Conservation (phyloP, 2,113 vertebrate genomes). For the Spea bombifrons region DNA sequence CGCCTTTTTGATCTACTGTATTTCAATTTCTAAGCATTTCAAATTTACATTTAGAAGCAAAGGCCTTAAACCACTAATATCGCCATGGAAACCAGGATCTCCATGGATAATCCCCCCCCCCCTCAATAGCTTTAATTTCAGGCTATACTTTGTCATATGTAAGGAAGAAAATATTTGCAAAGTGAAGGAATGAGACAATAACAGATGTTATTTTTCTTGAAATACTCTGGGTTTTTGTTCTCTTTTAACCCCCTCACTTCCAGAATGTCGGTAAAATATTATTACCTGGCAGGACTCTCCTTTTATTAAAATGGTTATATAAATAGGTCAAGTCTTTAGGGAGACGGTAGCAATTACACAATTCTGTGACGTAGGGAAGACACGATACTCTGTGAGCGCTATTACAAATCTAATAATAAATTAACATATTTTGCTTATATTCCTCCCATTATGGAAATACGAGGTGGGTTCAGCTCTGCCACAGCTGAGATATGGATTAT, state of each 20-base stretch:
- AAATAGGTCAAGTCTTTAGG: slow-evolving; percentile 34
- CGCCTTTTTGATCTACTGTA: slow-evolving; percentile 41
- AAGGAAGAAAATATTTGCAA: slow-evolving; percentile 3
- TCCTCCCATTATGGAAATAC: not conserved
- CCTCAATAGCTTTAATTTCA: slow-evolving; percentile 46
- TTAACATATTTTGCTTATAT: slow-evolving; percentile 25
- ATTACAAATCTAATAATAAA: slow-evolving; percentile 1
- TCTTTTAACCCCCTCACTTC: not conserved
- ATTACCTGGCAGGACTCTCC: not conserved
- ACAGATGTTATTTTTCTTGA: slow-evolving; percentile 37
- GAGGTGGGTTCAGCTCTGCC: slow-evolving; percentile 15
- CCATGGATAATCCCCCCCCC: slow-evolving; percentile 23
- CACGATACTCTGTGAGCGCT: not conserved
- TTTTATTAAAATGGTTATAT: slow-evolving; percentile 2
- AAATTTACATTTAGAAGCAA: slow-evolving; percentile 48
- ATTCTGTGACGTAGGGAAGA: slow-evolving; percentile 15
- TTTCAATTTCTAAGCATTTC: slow-evolving; percentile 44
- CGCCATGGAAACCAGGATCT: slow-evolving; percentile 45
- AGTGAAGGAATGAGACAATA: slow-evolving; percentile 31
- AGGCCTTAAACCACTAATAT: slow-evolving; percentile 49
- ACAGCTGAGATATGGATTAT: slow-evolving; percentile 32
- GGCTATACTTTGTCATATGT: slow-evolving; percentile 20
- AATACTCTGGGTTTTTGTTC: not conserved
- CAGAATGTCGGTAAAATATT: not conserved
- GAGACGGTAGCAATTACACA: slow-evolving; percentile 29